Base-by-base conservation (phyloP, 2,888 invertebrate species). In the Leptarthrus brevirostris region DNA sequence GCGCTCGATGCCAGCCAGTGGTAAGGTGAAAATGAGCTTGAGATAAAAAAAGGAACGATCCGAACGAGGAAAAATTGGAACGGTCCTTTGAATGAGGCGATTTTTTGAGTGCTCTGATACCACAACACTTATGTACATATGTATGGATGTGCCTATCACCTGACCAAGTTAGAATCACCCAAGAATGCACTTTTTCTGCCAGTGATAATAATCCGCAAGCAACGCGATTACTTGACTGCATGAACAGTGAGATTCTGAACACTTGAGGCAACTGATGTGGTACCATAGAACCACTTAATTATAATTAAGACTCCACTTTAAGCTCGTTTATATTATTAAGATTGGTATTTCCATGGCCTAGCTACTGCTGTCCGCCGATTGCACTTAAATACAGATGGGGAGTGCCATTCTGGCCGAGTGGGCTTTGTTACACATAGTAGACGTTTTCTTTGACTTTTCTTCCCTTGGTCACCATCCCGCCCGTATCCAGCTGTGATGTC, bases 71-170 rank as follows among this genome's bases (percentile, higher is more conserved):
- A 72, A 72, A 72, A 74, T 54, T 58, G 74, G 72, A 72, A 75
- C 71, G 71, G 71, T 49, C 44, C 53, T 74, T 75, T 75, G 74
- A 75, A 75, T 75, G 75, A 75, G 64, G 72, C 44, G 58, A 72
- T 72, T 72, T 72, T 58, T 72, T 58, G 22, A 58, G 34, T 26
- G 58, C 12, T 40, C 40, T 40, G 40, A 14, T 47, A 47, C 44
- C 47, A 14, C 24, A 44, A 40, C 40, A n/a, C 0, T 12, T 12
- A 40, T 40, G 40, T 12, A n/a, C 40, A 30, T 30, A 30, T 30
- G 30, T 30, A 8, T 30, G 30, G 0, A 8, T 30, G 30, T 40
- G n/a, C 1, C 3, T 12, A 40, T 1, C 6, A 52, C 22, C 18
- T 52, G 22, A 10, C 18, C 8, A 10, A 6, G 10, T 22, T 20